phyloP scores from a whole-genome alignment of 2,888 invertebrate species.

The Metallyticus violacea region DNA sequence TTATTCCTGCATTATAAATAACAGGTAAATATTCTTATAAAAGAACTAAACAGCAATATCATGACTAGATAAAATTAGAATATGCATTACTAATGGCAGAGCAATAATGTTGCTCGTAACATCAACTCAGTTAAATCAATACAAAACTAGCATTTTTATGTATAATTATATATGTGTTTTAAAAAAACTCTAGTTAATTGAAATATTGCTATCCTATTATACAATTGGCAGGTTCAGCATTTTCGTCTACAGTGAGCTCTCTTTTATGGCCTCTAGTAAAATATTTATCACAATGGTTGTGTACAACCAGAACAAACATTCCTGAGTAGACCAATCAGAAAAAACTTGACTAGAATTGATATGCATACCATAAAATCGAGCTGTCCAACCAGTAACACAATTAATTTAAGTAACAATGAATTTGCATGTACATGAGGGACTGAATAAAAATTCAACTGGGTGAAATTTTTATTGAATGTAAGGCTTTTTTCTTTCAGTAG shows the following conservation, averaged over 20 bases:
- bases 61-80: background rate
- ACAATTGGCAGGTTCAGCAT: background rate
- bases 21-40: background rate
- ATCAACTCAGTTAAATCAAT: background rate
- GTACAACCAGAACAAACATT: constrained; percentile 1
- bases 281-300: background rate
- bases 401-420: background rate
- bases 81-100: background rate
- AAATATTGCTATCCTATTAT: background rate
- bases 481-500: too few relatives aligned
- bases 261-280: background rate
- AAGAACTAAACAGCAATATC: background rate
- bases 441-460: background rate
- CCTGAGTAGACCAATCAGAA: background rate
- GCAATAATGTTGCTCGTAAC: background rate
- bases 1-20: background rate
- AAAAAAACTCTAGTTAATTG: background rate
- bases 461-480: background rate
- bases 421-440: background rate
- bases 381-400: background rate
- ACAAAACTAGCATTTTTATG: background rate
- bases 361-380: background rate
- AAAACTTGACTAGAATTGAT: background rate
- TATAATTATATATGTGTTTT: background rate
- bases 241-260: background rate